phyloP scores from a whole-genome alignment of 2,113 vertebrate genomes.

The Elaphurus davidianus region DNA sequence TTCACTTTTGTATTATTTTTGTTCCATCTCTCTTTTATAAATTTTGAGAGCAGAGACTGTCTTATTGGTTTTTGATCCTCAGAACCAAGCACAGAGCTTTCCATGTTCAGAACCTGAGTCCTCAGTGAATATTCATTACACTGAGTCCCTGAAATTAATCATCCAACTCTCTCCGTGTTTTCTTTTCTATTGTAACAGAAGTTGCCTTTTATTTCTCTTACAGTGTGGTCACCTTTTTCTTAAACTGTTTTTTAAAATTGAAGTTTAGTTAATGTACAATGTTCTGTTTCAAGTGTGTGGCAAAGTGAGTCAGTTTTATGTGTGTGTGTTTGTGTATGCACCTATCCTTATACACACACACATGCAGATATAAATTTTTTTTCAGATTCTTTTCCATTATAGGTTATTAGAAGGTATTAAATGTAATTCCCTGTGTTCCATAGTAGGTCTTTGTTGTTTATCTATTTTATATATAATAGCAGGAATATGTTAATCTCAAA shows the following conservation, averaged over 20 bases:
- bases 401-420: neutral
- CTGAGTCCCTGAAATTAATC: neutral
- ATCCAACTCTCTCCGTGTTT: neutral
- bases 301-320: neutral
- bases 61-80: neutral
- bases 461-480: neutral
- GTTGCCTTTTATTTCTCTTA: neutral
- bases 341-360: neutral
- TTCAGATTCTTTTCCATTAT: neutral
- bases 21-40: neutral
- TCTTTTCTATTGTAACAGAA: neutral
- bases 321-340: neutral
- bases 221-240: neutral
- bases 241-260: neutral
- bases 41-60: neutral
- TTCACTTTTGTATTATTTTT: neutral
- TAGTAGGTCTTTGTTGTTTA: neutral
- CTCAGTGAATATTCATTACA: neutral
- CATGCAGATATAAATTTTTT: neutral
- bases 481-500: neutral
- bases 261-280: neutral
- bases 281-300: neutral
- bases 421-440: neutral
- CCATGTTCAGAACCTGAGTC: neutral
- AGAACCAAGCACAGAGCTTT: neutral